A percentile compares a stretch with the other conserved stretches of the same genome.
These are phyloP conservation scores for Anarsia innoxiella DNA, from an alignment of 2,888 invertebrate genomes.

Conservation along the genomic window DNA sequence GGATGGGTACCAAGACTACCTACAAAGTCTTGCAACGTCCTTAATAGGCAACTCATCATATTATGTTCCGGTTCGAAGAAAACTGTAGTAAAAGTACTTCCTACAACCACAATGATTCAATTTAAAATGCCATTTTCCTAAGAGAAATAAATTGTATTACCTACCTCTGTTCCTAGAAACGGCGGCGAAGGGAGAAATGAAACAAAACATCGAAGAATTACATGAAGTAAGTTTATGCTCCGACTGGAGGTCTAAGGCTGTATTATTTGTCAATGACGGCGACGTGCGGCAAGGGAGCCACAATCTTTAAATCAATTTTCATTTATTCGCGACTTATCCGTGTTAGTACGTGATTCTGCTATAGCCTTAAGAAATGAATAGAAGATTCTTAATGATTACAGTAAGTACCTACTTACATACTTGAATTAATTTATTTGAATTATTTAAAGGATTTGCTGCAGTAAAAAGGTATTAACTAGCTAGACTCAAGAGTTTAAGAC, in stretches of 20 bases:
- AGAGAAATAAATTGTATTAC: constrained; percentile 1
- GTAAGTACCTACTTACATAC: too few relatives aligned
- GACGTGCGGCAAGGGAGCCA: constrained; percentile 41
- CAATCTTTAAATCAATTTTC: constrained; percentile 75
- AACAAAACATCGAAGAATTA: constrained; percentile 12
- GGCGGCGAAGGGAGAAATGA: neutral
- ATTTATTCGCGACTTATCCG: constrained; percentile 73
- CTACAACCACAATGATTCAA: neutral
- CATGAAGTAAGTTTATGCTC: constrained; percentile 29
- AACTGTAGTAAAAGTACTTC: too few relatives aligned
- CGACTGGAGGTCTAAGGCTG: constrained; percentile 38
- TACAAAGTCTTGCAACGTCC: too few relatives aligned
- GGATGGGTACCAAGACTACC: too few relatives aligned
- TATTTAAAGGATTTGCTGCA: too few relatives aligned
- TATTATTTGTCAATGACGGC: constrained; percentile 65
- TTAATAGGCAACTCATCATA: too few relatives aligned
- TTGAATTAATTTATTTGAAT: too few relatives aligned
- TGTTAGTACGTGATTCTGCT: constrained; percentile 54
- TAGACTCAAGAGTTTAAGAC: too few relatives aligned
- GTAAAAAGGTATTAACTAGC: too few relatives aligned
- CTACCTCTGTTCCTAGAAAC: neutral
- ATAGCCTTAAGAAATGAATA: constrained; percentile 22
- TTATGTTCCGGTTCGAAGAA: too few relatives aligned
- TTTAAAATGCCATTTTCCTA: neutral
- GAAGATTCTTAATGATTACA: too few relatives aligned